Evolutionary conservation across 1,140 invertebrate species (phyloP).

Genomic region (Rhyacophila brunnea): DNA sequence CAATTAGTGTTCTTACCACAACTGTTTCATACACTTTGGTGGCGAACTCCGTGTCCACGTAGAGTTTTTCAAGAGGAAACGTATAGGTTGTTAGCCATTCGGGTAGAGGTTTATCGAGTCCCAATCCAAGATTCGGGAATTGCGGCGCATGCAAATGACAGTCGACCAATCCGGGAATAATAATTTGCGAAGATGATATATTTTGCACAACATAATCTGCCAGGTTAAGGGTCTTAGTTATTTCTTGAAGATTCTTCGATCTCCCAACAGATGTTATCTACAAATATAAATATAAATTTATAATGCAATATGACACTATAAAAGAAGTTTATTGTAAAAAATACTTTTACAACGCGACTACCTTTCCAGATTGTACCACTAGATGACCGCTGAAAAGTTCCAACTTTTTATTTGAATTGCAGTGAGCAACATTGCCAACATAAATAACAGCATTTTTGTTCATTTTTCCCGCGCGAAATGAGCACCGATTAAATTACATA

Average conservation of each 20-base stretch:
- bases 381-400: constrained; percentile 40
- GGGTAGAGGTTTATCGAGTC: constrained; percentile 73
- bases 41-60: constrained; percentile 68
- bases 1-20: constrained; percentile 75
- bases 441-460: constrained; percentile 32
- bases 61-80: constrained; percentile 79
- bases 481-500: no score
- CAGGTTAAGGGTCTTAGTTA: constrained; percentile 32
- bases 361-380: constrained; percentile 43
- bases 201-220: constrained; percentile 37
- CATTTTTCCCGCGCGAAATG: no score
- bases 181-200: constrained; percentile 62
- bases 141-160: constrained; percentile 89
- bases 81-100: constrained; percentile 88
- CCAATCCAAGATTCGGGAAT: constrained; percentile 79
- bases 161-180: constrained; percentile 87
- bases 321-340: constrained; percentile 3
- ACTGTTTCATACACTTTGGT: constrained; percentile 69
- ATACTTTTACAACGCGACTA: constrained; percentile 15
- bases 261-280: constrained; percentile 43
- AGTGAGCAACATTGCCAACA: constrained; percentile 42
- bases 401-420: constrained; percentile 37
- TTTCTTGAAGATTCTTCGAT: constrained; percentile 35
- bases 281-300: constrained; percentile 5
- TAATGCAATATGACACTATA: background rate